These are phyloP conservation scores for Chrysocyon brachyurus DNA, from an alignment of 2,797 vertebrate genomes.

Conservation along the genomic window DNA sequence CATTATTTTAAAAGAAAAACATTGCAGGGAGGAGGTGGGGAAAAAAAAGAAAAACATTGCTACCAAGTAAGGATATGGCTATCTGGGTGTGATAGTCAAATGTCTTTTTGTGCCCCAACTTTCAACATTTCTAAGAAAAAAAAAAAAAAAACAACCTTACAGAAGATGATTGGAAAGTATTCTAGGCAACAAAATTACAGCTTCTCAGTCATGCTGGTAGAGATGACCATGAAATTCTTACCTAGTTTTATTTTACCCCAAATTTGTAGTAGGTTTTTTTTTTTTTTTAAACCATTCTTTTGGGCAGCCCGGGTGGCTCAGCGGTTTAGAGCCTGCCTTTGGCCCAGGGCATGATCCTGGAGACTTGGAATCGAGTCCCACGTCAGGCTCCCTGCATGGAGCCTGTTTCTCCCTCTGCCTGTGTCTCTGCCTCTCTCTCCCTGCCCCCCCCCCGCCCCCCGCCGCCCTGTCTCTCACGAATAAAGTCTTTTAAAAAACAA, in stretches of 20 bases:
- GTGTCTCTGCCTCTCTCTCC: no score
- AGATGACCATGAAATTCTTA: not conserved
- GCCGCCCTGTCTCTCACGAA: no score
- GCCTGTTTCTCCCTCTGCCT: no score
- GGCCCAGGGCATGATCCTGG: no score
- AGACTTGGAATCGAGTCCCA: no score
- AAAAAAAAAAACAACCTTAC: not conserved
- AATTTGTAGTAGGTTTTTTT: not conserved
- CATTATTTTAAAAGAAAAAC: not conserved
- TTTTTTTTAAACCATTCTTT: not conserved
- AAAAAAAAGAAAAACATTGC: not conserved
- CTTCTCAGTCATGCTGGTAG: not conserved
- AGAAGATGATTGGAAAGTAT: not conserved
- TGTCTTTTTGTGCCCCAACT: not conserved
- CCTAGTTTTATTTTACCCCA: constrained; percentile 27
- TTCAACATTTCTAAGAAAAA: not conserved
- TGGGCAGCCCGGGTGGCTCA: no score
- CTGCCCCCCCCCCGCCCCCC: no score
- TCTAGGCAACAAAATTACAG: not conserved
- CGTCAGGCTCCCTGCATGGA: no score
- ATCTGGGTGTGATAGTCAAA: not conserved
- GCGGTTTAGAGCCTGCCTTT: no score
- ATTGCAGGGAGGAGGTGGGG: not conserved
- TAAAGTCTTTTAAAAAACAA: no score
- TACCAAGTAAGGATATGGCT: not conserved